Conservation (phyloP, 2,888 invertebrate species). For the Xanthia icteritia region DNA sequence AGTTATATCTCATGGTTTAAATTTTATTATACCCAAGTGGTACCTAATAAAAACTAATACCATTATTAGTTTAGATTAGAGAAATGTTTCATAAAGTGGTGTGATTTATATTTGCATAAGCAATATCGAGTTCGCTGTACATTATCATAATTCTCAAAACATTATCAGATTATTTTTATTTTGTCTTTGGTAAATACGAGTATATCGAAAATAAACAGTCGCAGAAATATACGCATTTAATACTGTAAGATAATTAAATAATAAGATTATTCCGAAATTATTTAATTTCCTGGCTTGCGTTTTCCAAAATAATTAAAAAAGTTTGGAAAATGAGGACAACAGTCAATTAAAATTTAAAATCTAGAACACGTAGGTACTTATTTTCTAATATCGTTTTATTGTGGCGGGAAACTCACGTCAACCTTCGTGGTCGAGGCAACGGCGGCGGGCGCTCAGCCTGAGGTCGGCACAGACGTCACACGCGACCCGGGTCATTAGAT, state of each 20-base stretch:
- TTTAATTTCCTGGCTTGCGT: not conserved
- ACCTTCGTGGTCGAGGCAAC: slow-evolving; percentile 75
- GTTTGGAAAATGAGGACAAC: not conserved
- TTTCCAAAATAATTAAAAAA: not conserved
- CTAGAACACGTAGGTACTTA: not conserved
- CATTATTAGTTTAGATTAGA: slow-evolving; percentile 2
- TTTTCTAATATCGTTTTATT: slow-evolving; percentile 58
- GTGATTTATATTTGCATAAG: slow-evolving; percentile 3
- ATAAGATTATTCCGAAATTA: not conserved
- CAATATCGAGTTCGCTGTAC: slow-evolving; percentile 14
- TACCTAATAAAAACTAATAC: not conserved
- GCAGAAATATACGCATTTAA: not conserved
- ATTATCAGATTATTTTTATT: slow-evolving; percentile 32
- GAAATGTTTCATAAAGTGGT: not conserved
- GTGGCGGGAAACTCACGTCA: slow-evolving; percentile 73
- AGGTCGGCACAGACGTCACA: slow-evolving; percentile 84
- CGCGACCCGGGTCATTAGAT: slow-evolving; percentile 81
- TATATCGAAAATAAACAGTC: slow-evolving; percentile 26
- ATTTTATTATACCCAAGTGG: too few species aligned
- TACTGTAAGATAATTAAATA: not conserved
- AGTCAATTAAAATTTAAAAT: slow-evolving; percentile 29
- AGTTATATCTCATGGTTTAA: too few species aligned
- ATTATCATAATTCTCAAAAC: slow-evolving; percentile 28
- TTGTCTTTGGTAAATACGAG: slow-evolving; percentile 2
- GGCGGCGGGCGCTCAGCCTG: slow-evolving; percentile 65